A percentile compares a stretch with the other conserved stretches of the same genome.
phyloP scores from a whole-genome alignment of 2,888 invertebrate genomes.

The Nomada fabriciana region DNA sequence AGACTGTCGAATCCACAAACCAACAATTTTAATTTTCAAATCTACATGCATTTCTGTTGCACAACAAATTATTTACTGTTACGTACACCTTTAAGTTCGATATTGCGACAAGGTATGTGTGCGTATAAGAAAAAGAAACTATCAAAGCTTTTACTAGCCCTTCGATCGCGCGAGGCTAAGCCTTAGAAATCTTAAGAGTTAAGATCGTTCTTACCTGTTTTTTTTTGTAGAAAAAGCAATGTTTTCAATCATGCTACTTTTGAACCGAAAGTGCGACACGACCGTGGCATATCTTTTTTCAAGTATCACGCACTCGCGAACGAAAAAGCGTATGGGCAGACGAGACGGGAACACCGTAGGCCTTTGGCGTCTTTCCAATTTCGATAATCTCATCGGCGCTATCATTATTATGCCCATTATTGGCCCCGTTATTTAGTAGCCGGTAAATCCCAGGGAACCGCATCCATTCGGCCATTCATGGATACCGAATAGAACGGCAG shows the following conservation, averaged over 20 bases:
- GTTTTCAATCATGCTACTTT: too few relatives aligned
- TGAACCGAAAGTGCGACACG: slow-evolving; percentile 12
- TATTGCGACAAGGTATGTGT: background rate
- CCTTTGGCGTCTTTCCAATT: slow-evolving; percentile 80
- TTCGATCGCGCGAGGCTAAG: too few relatives aligned
- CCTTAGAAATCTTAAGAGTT: too few relatives aligned
- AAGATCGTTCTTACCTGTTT: too few relatives aligned
- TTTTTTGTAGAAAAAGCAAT: too few relatives aligned
- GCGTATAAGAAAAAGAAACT: too few relatives aligned
- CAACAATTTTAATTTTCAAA: too few relatives aligned
- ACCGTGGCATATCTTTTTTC: slow-evolving; percentile 12
- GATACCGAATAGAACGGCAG: slow-evolving; percentile 28
- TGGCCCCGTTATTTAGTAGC: slow-evolving; percentile 78
- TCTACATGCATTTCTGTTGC: too few relatives aligned
- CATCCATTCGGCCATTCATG: slow-evolving; percentile 53
- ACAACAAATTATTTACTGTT: too few relatives aligned
- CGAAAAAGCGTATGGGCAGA: slow-evolving; percentile 8
- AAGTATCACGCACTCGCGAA: slow-evolving; percentile 2
- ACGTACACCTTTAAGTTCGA: too few relatives aligned
- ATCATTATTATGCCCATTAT: slow-evolving; percentile 79
- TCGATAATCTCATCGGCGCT: slow-evolving; percentile 78
- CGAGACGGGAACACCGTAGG: slow-evolving; percentile 30
- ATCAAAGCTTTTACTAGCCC: too few relatives aligned
- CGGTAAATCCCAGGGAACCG: slow-evolving; percentile 75
- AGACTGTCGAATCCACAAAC: too few relatives aligned